These are phyloP conservation scores for Cyrtonyx montezumae DNA, from an alignment of 2,113 vertebrate species.

Conservation along the genomic window DNA sequence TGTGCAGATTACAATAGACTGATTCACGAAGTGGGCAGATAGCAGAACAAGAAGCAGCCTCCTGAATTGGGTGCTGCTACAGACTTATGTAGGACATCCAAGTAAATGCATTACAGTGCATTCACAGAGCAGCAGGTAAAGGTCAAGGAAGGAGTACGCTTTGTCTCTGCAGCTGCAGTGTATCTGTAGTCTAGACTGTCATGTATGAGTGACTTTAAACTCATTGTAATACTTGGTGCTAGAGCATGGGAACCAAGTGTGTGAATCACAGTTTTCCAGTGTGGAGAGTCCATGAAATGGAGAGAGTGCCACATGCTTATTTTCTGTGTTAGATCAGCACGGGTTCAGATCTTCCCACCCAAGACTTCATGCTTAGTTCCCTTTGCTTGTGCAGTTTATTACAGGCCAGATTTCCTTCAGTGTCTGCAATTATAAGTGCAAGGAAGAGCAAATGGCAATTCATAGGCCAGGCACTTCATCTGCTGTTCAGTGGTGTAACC, in stretches of 20 bases:
- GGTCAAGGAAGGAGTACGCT: rapidly evolving
- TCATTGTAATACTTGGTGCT: neutral
- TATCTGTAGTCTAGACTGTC: neutral
- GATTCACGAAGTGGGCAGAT: neutral
- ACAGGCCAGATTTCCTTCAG: neutral
- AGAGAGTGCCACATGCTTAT: neutral
- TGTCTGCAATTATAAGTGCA: constrained; percentile 1
- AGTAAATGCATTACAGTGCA: neutral
- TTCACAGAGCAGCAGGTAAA: neutral
- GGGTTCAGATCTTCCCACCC: neutral
- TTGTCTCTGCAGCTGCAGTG: neutral
- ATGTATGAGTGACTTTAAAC: neutral
- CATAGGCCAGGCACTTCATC: neutral
- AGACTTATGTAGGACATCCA: neutral
- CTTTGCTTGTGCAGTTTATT: neutral
- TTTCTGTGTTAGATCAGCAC: neutral
- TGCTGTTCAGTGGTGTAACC: neutral
- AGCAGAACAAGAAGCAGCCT: neutral
- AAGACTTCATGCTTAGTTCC: neutral
- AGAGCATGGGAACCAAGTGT: neutral
- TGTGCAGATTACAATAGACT: neutral
- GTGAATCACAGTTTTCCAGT: neutral
- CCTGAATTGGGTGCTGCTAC: neutral
- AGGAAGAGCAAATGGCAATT: neutral
- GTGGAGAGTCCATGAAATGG: neutral